Conservation (phyloP, 2,888 invertebrate species). For the Unio delphinus region DNA sequence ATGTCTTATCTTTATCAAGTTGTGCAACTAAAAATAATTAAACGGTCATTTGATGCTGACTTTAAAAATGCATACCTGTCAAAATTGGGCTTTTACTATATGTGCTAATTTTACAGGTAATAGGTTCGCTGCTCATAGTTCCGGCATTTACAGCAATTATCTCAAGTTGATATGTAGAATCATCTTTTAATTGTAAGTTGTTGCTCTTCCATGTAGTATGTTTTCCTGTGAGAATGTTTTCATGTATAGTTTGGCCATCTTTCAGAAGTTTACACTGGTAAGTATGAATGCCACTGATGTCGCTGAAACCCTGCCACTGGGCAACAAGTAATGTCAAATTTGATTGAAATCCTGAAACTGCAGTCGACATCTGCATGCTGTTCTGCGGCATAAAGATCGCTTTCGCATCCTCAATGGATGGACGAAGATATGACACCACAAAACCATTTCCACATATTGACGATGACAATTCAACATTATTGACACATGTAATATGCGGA, state of each 20-base stretch:
- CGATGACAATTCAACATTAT: slow-evolving; percentile 3
- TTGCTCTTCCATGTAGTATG: slow-evolving; percentile 3
- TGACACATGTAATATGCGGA: slow-evolving; percentile 6
- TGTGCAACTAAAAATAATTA: too few species aligned
- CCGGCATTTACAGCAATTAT: slow-evolving; percentile 7
- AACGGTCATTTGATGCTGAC: neutral
- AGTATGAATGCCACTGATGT: slow-evolving; percentile 4
- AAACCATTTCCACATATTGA: neutral
- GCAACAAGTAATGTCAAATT: slow-evolving; percentile 6
- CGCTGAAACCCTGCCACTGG: slow-evolving; percentile 12
- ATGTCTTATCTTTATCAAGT: too few species aligned
- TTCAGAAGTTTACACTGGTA: slow-evolving; percentile 5
- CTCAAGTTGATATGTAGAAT: slow-evolving; percentile 3
- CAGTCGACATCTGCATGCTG: neutral
- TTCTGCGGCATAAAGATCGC: neutral
- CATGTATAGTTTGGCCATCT: neutral
- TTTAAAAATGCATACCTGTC: slow-evolving; percentile 6
- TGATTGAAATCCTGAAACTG: neutral
- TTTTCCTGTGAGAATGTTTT: neutral
- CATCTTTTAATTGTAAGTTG: slow-evolving; percentile 5
- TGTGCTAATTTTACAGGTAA: slow-evolving; percentile 6
- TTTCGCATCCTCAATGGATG: neutral
- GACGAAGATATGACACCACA: slow-evolving; percentile 1
- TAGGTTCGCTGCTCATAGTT: slow-evolving; percentile 2
- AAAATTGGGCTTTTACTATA: slow-evolving; percentile 3